phyloP scores from a whole-genome alignment of 64 coral and sea anemone species.

The Pocillopora damicornis region DNA sequence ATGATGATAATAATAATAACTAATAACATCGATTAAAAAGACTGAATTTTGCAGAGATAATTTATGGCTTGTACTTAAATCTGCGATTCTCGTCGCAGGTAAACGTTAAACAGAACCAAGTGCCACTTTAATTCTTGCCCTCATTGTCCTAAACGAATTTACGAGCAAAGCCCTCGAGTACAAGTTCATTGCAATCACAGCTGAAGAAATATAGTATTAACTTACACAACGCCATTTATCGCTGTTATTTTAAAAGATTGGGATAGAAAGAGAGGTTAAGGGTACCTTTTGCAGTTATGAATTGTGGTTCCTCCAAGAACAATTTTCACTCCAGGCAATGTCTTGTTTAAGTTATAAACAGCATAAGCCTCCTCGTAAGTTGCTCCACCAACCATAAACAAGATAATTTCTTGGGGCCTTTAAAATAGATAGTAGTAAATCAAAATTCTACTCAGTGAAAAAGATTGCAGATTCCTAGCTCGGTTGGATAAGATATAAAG shows the following conservation, averaged over 20 bases:
- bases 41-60: no score
- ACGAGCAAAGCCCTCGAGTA: no score
- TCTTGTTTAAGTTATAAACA: constrained; percentile 93
- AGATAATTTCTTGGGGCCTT: constrained; percentile 94
- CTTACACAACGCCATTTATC: background rate
- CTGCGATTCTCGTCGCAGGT: no score
- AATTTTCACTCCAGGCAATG: constrained; percentile 71
- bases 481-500: background rate
- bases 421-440: constrained; percentile 7
- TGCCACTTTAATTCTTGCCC: no score
- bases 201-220: background rate
- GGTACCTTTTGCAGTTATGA: constrained; percentile 97
- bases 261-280: background rate
- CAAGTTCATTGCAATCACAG: no score
- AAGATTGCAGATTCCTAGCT: no score
- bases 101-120: no score
- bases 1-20: no score
- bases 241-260: background rate
- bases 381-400: constrained; percentile 90
- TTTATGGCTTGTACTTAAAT: no score
- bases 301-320: constrained; percentile 84
- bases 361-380: constrained; percentile 92
- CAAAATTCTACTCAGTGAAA: background rate
- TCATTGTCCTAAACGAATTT: no score
- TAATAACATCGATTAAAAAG: no score